Conservation (phyloP, 2,797 vertebrate genomes). For the Dermochelys coriacea region DNA sequence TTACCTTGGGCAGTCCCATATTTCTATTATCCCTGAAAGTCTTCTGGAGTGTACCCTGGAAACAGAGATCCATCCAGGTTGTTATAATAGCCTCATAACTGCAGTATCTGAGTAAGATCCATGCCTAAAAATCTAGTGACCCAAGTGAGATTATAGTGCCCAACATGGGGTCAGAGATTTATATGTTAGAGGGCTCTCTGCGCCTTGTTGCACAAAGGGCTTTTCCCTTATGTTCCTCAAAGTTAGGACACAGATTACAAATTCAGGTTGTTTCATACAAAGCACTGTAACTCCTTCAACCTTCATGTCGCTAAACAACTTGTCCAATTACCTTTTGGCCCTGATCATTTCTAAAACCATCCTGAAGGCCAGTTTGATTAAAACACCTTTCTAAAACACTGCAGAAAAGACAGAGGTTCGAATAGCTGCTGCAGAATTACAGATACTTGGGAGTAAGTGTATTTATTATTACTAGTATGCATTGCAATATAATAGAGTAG, state of each 20-base stretch:
- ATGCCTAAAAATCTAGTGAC: neutral
- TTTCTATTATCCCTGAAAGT: neutral
- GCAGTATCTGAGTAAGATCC: neutral
- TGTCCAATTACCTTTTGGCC: neutral
- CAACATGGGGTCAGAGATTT: neutral
- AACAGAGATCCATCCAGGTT: neutral
- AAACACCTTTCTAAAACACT: conserved; percentile 1
- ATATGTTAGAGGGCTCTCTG: neutral
- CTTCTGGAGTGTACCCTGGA: neutral
- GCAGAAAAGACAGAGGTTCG: neutral
- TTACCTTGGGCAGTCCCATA: neutral
- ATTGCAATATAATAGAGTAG: neutral
- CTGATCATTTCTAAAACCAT: neutral
- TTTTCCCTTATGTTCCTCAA: neutral
- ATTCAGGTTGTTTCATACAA: neutral
- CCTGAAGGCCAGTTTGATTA: conserved; percentile 8
- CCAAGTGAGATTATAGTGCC: neutral
- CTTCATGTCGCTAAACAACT: neutral
- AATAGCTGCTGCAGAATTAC: neutral
- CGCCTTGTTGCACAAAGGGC: neutral
- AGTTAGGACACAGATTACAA: neutral
- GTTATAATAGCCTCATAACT: neutral
- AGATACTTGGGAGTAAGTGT: accelerated
- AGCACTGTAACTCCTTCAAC: neutral
- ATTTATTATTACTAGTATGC: neutral